Evolutionary conservation across 2,888 invertebrate genomes (phyloP).

Genomic region (Epiblema foenella): DNA sequence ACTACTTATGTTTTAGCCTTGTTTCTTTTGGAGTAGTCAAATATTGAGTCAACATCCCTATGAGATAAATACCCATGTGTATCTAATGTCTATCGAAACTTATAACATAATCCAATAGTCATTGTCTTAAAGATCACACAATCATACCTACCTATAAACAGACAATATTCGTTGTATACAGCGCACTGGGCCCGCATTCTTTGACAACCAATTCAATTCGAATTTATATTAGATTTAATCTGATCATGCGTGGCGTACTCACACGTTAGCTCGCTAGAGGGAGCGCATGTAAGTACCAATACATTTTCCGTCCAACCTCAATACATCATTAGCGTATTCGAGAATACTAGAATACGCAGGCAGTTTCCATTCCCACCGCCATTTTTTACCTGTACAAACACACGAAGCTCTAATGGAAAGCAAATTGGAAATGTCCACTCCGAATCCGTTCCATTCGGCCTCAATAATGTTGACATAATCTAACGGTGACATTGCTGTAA

Average conservation of each 20-base stretch:
- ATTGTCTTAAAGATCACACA: too few relatives aligned
- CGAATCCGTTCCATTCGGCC: constrained; percentile 46
- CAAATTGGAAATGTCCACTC: constrained; percentile 62
- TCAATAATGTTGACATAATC: constrained; percentile 48
- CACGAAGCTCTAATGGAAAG: constrained; percentile 59
- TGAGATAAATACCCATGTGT: too few relatives aligned
- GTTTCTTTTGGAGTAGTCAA: too few relatives aligned
- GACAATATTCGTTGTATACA: not conserved
- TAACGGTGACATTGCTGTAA: constrained; percentile 58
- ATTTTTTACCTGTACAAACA: constrained; percentile 60
- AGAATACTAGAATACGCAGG: not conserved
- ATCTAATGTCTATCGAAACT: too few relatives aligned
- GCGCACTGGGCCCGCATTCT: not conserved
- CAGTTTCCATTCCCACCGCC: not conserved
- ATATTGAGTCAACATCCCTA: too few relatives aligned
- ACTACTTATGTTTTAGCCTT: too few relatives aligned
- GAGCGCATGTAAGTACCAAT: not conserved
- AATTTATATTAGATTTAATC: not conserved
- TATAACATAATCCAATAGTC: too few relatives aligned
- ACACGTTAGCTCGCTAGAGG: not conserved
- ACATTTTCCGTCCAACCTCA: not conserved
- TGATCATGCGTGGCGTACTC: not conserved
- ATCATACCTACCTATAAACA: too few relatives aligned
- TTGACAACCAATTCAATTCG: not conserved
- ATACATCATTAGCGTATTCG: not conserved